phyloP scores from a whole-genome alignment of 2,113 vertebrate species.

The Oreochromis tanganicae region DNA sequence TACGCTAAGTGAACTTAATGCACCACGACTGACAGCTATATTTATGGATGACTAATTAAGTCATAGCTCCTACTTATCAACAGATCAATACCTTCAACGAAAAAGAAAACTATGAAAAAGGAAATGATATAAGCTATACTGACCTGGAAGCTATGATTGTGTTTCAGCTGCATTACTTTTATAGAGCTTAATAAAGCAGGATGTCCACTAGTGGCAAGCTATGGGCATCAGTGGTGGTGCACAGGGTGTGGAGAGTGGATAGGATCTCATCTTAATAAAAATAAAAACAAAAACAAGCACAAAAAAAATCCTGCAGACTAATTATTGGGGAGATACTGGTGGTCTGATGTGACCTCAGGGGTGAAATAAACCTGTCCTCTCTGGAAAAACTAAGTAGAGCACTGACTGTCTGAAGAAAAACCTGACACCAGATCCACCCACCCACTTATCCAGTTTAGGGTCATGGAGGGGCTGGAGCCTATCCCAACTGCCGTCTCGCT shows the following conservation, averaged over 20 bases:
- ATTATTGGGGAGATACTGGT: neutral
- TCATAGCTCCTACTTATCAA: neutral
- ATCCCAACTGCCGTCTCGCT: neutral
- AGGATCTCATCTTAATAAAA: neutral
- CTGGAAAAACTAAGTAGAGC: neutral
- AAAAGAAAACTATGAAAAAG: neutral
- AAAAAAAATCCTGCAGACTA: neutral
- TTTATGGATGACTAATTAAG: constrained; percentile 28
- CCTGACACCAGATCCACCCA: neutral
- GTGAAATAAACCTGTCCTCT: neutral
- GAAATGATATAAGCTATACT: neutral
- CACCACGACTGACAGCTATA: constrained; percentile 3
- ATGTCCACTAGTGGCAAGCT: neutral
- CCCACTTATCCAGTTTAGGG: neutral
- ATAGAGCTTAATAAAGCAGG: neutral
- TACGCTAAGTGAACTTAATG: constrained; percentile 25
- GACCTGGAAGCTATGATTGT: neutral
- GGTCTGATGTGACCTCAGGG: neutral
- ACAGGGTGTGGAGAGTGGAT: neutral
- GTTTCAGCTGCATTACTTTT: neutral
- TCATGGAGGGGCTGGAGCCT: neutral
- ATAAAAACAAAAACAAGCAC: neutral
- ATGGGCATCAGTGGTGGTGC: neutral
- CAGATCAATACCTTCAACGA: neutral
- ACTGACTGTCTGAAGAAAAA: neutral